Conservation (phyloP, 2,113 vertebrate species). For the Pycnonotus jocosus region DNA sequence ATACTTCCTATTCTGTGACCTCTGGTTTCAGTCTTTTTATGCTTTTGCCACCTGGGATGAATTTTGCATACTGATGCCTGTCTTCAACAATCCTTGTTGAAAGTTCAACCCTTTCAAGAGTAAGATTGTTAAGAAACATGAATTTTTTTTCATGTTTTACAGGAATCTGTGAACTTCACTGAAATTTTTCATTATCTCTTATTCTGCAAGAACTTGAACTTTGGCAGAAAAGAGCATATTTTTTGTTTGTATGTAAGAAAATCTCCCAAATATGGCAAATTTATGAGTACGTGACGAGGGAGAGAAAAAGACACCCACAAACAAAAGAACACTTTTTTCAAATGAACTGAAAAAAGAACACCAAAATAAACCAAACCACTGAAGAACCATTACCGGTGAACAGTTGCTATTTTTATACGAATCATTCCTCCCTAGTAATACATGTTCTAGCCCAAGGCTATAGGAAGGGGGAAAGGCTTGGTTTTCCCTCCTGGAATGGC, state of each 20-base stretch:
- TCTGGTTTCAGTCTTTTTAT: background rate
- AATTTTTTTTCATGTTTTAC: background rate
- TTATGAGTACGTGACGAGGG: background rate
- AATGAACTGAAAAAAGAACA: background rate
- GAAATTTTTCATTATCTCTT: background rate
- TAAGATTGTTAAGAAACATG: background rate
- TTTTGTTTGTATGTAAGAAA: background rate
- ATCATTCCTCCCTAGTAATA: background rate
- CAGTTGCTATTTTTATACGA: background rate
- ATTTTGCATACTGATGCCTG: background rate
- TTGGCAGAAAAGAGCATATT: background rate
- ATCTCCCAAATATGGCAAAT: background rate
- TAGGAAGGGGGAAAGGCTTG: background rate
- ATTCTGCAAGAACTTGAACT: background rate
- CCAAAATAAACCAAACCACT: background rate
- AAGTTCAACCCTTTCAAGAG: background rate
- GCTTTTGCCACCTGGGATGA: background rate
- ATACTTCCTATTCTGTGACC: slow-evolving; percentile 11
- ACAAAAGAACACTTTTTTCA: background rate
- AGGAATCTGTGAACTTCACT: background rate
- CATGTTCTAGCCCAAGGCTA: background rate
- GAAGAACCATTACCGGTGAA: background rate
- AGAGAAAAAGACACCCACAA: rapidly evolving
- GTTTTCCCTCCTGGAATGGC: background rate
- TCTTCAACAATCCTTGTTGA: background rate